Evolutionary conservation across 2,797 vertebrate genomes (phyloP).

Genomic region (Falco rusticolus): DNA sequence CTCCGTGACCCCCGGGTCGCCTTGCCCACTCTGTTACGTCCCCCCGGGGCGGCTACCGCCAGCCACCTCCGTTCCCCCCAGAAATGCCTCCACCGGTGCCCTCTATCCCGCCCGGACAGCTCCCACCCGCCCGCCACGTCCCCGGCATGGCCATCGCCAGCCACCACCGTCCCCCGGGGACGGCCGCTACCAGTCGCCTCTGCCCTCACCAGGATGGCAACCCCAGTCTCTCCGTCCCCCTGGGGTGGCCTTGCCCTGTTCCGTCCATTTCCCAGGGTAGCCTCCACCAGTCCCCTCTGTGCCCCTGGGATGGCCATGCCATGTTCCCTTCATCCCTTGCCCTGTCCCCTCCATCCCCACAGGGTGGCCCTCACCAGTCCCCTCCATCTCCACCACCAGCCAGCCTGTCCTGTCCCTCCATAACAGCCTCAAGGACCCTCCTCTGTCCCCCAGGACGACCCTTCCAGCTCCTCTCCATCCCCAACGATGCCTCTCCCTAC

Average conservation of each 20-base stretch:
- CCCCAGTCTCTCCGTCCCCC: fast-evolving
- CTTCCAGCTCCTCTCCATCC: not conserved
- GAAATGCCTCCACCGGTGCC: fast-evolving
- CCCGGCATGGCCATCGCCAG: too few species aligned
- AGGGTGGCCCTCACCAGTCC: too few species aligned
- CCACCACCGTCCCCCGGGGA: fast-evolving
- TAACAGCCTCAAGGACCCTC: not conserved
- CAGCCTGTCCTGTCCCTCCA: too few species aligned
- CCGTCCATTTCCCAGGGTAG: fast-evolving
- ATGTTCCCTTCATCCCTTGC: too few species aligned
- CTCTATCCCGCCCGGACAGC: not conserved
- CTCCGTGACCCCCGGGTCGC: too few species aligned
- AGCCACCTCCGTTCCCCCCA: not conserved
- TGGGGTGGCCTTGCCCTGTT: not conserved
- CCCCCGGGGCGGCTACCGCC: not conserved
- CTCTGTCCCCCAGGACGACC: not conserved
- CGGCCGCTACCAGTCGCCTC: fast-evolving
- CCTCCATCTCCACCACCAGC: not conserved
- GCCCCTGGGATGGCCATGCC: not conserved
- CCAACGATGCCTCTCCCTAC: not conserved
- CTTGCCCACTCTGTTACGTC: not conserved
- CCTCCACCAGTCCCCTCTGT: too few species aligned
- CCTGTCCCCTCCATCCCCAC: too few species aligned
- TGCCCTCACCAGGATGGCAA: not conserved
- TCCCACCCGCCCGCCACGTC: too few species aligned